These are phyloP conservation scores for Nothobranchius furzeri DNA, from an alignment of 2,113 vertebrate species.

Conservation along the genomic window DNA sequence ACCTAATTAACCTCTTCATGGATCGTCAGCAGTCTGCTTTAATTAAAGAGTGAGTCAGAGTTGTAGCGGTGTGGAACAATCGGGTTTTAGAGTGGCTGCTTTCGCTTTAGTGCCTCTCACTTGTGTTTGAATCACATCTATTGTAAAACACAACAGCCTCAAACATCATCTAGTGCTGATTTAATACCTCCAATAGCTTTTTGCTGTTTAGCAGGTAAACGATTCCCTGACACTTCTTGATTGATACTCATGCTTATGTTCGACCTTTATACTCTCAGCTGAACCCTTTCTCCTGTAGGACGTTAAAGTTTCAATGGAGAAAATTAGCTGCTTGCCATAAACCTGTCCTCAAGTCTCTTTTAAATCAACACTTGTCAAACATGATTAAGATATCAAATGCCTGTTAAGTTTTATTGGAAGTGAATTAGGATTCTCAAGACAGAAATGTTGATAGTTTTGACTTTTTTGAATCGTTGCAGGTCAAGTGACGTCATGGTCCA, in stretches of 20 bases:
- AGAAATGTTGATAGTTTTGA: neutral
- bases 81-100: conserved; percentile 17
- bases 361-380: too few species aligned
- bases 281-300: conserved; percentile 17
- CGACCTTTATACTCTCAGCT: conserved; percentile 8
- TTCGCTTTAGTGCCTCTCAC: conserved; percentile 15
- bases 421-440: too few species aligned
- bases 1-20: conserved; percentile 61
- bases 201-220: conserved; percentile 4
- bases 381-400: conserved; percentile 3
- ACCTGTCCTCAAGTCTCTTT: too few species aligned
- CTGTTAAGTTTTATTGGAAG: conserved; percentile 12
- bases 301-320: conserved; percentile 27
- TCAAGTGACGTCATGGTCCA: conserved; percentile 88
- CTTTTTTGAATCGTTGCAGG: conserved; percentile 71
- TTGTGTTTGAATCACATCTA: conserved; percentile 5
- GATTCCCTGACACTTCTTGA: conserved; percentile 4
- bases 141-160: conserved; percentile 19
- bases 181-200: conserved; percentile 18
- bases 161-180: conserved; percentile 9
- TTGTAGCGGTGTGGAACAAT: neutral
- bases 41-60: conserved; percentile 40
- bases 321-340: neutral
- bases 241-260: conserved; percentile 17
- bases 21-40: conserved; percentile 59